A percentile compares a stretch with the other conserved stretches of the same genome.
Conservation (phyloP, 2,888 invertebrate genomes). For the Apotomis betuletana region DNA sequence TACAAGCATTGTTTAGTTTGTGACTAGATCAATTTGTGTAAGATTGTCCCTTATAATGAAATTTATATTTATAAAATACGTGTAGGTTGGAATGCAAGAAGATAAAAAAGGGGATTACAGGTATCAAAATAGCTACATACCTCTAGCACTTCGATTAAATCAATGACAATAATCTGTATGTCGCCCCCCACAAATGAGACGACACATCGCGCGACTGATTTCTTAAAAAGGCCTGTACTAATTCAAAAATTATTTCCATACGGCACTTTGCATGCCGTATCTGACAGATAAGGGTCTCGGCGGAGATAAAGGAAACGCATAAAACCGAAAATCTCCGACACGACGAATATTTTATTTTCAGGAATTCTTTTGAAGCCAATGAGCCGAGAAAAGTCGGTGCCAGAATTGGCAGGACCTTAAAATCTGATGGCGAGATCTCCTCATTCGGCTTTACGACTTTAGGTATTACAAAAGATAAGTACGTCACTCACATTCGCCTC, state of each 20-base stretch:
- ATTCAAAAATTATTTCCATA: constrained; percentile 25
- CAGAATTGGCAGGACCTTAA: constrained; percentile 46
- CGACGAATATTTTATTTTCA: constrained; percentile 41
- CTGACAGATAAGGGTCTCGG: constrained; percentile 39
- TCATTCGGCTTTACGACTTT: constrained; percentile 75
- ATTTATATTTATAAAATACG: too few species aligned
- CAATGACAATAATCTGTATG: too few species aligned
- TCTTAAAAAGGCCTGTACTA: not conserved
- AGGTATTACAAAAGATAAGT: constrained; percentile 74
- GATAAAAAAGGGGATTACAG: too few species aligned
- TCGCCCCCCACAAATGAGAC: not conserved
- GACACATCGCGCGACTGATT: not conserved
- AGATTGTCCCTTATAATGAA: too few species aligned
- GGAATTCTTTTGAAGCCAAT: constrained; percentile 40
- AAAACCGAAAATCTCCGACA: constrained; percentile 36
- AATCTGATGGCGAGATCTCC: constrained; percentile 51
- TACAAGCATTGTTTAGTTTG: too few species aligned
- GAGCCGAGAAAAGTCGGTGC: constrained; percentile 40
- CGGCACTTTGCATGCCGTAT: constrained; percentile 32
- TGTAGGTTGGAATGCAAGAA: too few species aligned
- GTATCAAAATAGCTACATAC: too few species aligned
- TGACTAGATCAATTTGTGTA: too few species aligned
- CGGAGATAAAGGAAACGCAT: constrained; percentile 37
- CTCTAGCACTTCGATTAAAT: too few species aligned
- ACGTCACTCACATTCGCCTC: constrained; percentile 74